Conservation (phyloP, 30 jellyfish, hydroid and myxozoan genomes). For the Aurelia coerulea region DNA sequence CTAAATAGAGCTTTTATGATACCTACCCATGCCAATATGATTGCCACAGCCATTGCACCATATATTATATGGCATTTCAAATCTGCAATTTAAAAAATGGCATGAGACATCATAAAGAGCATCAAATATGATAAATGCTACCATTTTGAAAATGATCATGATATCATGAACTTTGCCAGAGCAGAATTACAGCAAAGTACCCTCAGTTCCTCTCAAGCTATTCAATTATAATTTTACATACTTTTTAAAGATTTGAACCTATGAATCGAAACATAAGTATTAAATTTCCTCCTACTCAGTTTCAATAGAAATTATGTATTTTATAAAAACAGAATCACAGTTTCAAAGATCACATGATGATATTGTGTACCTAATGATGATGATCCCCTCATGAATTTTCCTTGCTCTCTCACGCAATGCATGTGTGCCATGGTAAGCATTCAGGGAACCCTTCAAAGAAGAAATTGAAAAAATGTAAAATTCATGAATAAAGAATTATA, state of each 20-base stretch:
- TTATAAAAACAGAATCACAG: background rate
- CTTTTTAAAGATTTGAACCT: background rate
- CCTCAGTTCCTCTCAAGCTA: too few species aligned
- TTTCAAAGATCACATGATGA: background rate
- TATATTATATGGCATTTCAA: slow-evolving; percentile 98
- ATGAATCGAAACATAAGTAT: background rate
- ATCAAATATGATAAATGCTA: too few species aligned
- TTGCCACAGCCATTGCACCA: slow-evolving; percentile 99
- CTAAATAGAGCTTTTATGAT: too few species aligned
- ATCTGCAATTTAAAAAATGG: slow-evolving; percentile 44
- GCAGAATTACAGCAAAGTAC: too few species aligned
- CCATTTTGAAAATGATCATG: too few species aligned
- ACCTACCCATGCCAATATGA: slow-evolving; percentile 99
- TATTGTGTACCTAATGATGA: slow-evolving; percentile 83
- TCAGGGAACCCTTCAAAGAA: slow-evolving; percentile 83
- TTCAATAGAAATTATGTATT: too few species aligned
- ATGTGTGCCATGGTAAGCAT: slow-evolving; percentile 98
- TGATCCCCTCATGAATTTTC: slow-evolving; percentile 94
- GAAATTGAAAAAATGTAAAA: background rate
- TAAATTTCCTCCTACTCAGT: too few species aligned
- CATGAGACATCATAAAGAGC: too few species aligned
- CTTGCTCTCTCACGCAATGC: slow-evolving; percentile 98
- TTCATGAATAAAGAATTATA: too few species aligned
- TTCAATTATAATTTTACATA: too few species aligned
- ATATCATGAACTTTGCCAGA: too few species aligned